A percentile compares a stretch with the other conserved stretches of the same genome.
phyloP scores from a whole-genome alignment of 2,797 vertebrate species.

The Masticophis lateralis region DNA sequence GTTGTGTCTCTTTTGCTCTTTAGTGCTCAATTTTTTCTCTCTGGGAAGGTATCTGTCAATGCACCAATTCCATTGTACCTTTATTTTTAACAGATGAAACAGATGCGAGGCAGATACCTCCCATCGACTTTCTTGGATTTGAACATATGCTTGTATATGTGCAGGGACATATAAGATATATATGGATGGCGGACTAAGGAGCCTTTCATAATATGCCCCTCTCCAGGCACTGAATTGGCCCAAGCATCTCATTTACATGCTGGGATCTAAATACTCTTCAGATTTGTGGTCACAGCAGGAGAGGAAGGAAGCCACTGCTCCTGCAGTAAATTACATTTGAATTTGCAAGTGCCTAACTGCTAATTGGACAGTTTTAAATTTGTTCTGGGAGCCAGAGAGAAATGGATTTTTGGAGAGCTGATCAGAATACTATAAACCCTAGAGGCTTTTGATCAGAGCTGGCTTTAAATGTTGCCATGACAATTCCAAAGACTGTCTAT shows the following conservation, averaged over 20 bases:
- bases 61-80: slow-evolving; percentile 14
- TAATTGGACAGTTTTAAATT: slow-evolving; percentile 8
- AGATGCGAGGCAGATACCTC: background rate
- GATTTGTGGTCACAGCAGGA: slow-evolving; percentile 28
- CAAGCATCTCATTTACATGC: slow-evolving; percentile 26
- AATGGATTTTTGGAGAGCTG: background rate
- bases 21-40: slow-evolving; percentile 24
- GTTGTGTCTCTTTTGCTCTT: slow-evolving; percentile 17
- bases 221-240: slow-evolving; percentile 1
- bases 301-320: slow-evolving; percentile 8
- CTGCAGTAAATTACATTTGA: slow-evolving; percentile 33
- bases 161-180: background rate
- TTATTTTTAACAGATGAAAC: slow-evolving; percentile 2
- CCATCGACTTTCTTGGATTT: background rate
- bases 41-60: slow-evolving; percentile 21
- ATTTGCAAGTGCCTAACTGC: slow-evolving; percentile 28
- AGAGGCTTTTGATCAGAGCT: background rate
- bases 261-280: slow-evolving; percentile 17
- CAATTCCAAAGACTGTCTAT: background rate
- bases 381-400: background rate
- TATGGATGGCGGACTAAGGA: background rate
- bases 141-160: background rate
- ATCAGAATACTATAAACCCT: background rate
- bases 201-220: slow-evolving; percentile 3
- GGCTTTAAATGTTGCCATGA: background rate